Conservation (phyloP, 2,888 invertebrate genomes). For the Tipula confusa region DNA sequence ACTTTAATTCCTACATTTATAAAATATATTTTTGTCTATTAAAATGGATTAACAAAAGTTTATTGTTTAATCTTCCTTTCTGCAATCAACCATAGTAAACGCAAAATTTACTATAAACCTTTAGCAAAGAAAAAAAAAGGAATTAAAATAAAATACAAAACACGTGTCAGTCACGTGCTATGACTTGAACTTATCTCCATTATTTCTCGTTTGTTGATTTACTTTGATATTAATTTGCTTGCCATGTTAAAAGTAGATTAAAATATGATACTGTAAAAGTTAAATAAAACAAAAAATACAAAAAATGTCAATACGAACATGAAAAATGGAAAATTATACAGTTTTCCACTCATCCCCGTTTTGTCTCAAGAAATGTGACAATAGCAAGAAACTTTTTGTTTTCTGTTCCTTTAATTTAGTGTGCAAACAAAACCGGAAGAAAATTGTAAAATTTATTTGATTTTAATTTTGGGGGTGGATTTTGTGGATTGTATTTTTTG, state of each 20-base stretch:
- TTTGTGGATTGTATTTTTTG: neutral
- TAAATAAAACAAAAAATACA: neutral
- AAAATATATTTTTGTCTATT: neutral
- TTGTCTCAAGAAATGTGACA: too few species aligned
- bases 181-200: slow-evolving; percentile 20
- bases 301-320: neutral
- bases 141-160: neutral
- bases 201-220: slow-evolving; percentile 8
- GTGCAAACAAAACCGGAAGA: slow-evolving; percentile 25
- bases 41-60: slow-evolving; percentile 6
- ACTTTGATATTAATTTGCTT: neutral
- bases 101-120: neutral
- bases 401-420: neutral
- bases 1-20: slow-evolving; percentile 14
- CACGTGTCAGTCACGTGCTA: neutral
- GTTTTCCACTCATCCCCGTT: neutral
- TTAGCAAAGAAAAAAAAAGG: neutral
- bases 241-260: slow-evolving; percentile 20
- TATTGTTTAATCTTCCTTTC: neutral
- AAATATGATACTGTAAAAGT: neutral
- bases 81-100: neutral
- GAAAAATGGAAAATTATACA: neutral
- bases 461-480: slow-evolving; percentile 25
- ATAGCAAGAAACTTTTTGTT: neutral
- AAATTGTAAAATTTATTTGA: neutral